Evolutionary conservation across 2,797 vertebrate genomes (phyloP).

Genomic region (Caiman crocodilus): DNA sequence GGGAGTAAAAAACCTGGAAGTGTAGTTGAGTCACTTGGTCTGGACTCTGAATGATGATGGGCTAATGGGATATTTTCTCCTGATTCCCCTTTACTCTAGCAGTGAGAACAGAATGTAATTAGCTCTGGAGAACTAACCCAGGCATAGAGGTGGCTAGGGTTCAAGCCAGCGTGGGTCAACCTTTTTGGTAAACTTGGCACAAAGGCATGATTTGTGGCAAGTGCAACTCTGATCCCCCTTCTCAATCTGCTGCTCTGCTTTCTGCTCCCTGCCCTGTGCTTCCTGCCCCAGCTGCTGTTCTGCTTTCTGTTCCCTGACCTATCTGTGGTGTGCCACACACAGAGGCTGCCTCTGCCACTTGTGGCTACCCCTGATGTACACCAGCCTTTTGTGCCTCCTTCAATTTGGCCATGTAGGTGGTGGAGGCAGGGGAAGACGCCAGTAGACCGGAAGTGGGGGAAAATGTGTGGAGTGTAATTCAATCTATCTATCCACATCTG

Average conservation of each 20-base stretch:
- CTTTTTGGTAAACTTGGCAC: too few species aligned
- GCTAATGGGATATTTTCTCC: constrained; percentile 33
- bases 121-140: constrained; percentile 22
- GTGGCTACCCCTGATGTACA: too few species aligned
- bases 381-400: background rate
- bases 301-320: too few species aligned
- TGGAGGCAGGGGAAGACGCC: background rate
- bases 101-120: background rate
- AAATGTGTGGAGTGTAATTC: background rate
- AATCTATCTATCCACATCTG: background rate
- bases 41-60: constrained; percentile 41
- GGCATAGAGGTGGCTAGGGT: background rate
- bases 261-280: too few species aligned
- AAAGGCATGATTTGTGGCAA: too few species aligned
- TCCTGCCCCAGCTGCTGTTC: too few species aligned
- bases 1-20: background rate
- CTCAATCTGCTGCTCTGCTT: too few species aligned
- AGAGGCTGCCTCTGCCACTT: too few species aligned
- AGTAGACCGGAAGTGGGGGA: background rate
- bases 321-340: too few species aligned
- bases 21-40: constrained; percentile 65
- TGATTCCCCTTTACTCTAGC: background rate
- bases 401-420: background rate
- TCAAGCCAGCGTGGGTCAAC: background rate
- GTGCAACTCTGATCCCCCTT: too few species aligned